phyloP scores from a whole-genome alignment of 2,888 invertebrate species.

The Ectropis crepuscularia region DNA sequence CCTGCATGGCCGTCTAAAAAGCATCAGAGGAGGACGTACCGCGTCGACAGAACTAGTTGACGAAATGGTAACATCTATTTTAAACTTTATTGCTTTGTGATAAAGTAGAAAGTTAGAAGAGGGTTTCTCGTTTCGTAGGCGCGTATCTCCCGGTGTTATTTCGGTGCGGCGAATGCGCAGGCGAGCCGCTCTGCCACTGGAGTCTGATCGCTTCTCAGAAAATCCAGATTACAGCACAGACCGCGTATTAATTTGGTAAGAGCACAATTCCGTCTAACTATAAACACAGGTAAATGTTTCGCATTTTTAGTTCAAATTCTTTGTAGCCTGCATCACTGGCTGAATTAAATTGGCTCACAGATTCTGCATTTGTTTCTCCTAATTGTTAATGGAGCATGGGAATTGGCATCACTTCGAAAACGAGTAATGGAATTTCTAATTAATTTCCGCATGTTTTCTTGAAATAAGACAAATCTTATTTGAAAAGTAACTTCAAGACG shows the following conservation, averaged over 20 bases:
- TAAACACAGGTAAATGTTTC: constrained; percentile 31
- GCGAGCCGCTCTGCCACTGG: constrained; percentile 52
- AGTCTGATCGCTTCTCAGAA: constrained; percentile 61
- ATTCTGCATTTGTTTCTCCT: constrained; percentile 17
- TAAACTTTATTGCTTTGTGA: constrained; percentile 24
- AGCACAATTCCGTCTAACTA: constrained; percentile 40
- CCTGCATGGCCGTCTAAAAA: constrained; percentile 53
- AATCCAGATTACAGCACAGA: constrained; percentile 58
- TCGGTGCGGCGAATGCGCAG: constrained; percentile 57
- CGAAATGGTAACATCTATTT: not conserved
- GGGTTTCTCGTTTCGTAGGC: constrained; percentile 24
- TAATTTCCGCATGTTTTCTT: constrained; percentile 13
- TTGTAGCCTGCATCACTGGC: constrained; percentile 12
- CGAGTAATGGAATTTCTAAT: not conserved
- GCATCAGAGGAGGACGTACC: constrained; percentile 24
- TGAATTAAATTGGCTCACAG: constrained; percentile 13
- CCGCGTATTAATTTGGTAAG: constrained; percentile 54
- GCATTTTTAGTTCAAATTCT: constrained; percentile 21
- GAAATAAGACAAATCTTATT: not conserved
- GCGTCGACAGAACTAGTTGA: constrained; percentile 9
- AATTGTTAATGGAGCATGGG: constrained; percentile 17
- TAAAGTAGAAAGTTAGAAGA: constrained; percentile 27
- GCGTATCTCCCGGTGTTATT: constrained; percentile 56
- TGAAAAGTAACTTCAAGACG: not conserved
- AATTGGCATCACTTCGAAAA: constrained; percentile 1